Conservation (phyloP, 1,140 invertebrate genomes). For the Macrosteles quadrilineatus region DNA sequence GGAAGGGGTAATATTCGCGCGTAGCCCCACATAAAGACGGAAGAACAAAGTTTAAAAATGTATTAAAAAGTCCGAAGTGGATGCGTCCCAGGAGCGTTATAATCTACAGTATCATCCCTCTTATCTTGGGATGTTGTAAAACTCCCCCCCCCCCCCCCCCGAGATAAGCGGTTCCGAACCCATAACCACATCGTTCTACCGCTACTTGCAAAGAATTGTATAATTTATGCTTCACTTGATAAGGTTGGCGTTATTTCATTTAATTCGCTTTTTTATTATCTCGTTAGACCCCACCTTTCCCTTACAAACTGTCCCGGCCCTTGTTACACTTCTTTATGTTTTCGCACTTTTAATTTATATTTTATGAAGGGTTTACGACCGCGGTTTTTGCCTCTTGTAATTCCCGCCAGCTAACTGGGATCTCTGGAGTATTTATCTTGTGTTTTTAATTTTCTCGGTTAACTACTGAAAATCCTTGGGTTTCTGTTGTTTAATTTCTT, state of each 20-base stretch:
- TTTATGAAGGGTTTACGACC: conserved; percentile 3
- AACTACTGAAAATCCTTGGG: no score
- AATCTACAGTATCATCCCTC: conserved; percentile 19
- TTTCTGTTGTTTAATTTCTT: no score
- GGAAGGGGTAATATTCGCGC: conserved; percentile 13
- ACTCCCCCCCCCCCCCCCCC: neutral
- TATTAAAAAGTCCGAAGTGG: conserved; percentile 19
- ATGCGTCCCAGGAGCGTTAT: conserved; percentile 15
- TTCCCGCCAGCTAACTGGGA: neutral
- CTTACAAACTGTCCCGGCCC: conserved; percentile 9
- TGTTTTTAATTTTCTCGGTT: no score
- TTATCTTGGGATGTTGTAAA: conserved; percentile 11
- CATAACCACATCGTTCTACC: conserved; percentile 21
- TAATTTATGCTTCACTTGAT: conserved; percentile 21
- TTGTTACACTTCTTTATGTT: conserved; percentile 23
- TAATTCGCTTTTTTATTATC: conserved; percentile 26
- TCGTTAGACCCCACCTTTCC: neutral
- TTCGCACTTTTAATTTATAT: conserved; percentile 22
- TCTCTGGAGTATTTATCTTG: no score
- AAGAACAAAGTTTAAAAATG: conserved; percentile 21
- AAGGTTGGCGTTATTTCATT: conserved; percentile 19
- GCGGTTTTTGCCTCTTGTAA: conserved; percentile 3
- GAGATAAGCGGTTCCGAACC: conserved; percentile 19
- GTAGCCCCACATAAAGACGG: conserved; percentile 1
- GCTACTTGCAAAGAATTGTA: conserved; percentile 18